Percentiles rank a stretch among this genome's conserved stretches.
Evolutionary conservation across 2,113 vertebrate genomes (phyloP).

Genomic region (Chrysemys picta): DNA sequence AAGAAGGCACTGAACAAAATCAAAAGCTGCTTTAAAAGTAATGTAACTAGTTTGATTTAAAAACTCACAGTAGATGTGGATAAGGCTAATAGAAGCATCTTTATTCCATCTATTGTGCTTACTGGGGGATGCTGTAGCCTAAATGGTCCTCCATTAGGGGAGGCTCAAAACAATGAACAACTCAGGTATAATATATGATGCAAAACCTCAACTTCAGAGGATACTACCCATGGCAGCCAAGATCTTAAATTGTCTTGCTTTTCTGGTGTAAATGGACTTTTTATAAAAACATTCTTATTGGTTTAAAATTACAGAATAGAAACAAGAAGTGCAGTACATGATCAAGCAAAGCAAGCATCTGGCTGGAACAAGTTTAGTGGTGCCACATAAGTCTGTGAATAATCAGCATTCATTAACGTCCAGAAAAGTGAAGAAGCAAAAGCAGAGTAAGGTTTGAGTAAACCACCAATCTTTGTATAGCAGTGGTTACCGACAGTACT

Average conservation of each 20-base stretch:
- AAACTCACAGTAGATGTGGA: background rate
- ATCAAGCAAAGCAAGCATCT: background rate
- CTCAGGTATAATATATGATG: background rate
- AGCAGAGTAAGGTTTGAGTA: constrained; percentile 24
- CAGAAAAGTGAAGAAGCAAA: constrained; percentile 41
- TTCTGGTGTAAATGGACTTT: background rate
- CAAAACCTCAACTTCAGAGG: background rate
- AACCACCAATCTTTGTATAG: background rate
- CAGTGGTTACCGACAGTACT: background rate
- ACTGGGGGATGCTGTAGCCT: background rate
- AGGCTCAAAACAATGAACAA: background rate
- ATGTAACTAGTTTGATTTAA: background rate
- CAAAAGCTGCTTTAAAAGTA: constrained; percentile 19
- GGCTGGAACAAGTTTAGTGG: background rate
- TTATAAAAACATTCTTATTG: background rate
- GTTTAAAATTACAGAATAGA: background rate
- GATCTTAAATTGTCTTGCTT: background rate
- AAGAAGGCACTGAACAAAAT: constrained; percentile 27
- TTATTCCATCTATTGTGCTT: background rate
- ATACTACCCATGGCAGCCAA: background rate
- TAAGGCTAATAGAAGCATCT: background rate
- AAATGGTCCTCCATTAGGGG: background rate
- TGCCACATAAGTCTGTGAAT: constrained; percentile 53
- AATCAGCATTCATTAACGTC: constrained; percentile 55
- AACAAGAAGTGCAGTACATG: background rate